A percentile compares a stretch with the other conserved stretches of the same genome.
Conservation (phyloP, 2,113 vertebrate species). For the Ptyas mucosa region DNA sequence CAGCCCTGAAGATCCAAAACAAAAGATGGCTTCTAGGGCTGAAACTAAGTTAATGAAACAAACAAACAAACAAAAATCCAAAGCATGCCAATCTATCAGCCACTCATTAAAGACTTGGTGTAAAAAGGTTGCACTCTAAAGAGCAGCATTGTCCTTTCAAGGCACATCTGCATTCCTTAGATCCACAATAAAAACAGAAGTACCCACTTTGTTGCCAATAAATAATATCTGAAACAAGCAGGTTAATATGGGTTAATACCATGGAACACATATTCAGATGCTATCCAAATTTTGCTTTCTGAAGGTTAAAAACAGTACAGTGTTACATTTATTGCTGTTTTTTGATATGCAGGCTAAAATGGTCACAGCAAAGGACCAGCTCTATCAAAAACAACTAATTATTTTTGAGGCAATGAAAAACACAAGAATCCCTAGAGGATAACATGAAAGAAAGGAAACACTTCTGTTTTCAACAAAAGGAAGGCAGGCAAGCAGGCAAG, state of each 20-base stretch:
- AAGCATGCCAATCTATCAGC: not conserved
- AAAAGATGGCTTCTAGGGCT: too few species aligned
- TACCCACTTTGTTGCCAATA: not conserved
- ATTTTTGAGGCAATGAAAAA: slow-evolving; percentile 4
- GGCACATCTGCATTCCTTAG: too few species aligned
- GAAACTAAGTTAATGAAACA: not conserved
- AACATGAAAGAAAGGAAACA: not conserved
- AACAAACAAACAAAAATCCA: not conserved
- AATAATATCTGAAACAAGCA: not conserved
- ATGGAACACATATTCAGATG: not conserved
- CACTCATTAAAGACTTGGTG: not conserved
- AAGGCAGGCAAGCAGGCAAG: not conserved
- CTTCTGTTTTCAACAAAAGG: not conserved
- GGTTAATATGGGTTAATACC: not conserved
- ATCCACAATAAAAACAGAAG: not conserved
- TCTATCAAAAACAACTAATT: not conserved
- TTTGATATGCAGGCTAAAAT: slow-evolving; percentile 5
- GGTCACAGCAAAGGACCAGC: not conserved
- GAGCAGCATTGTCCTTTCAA: not conserved
- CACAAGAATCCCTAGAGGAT: slow-evolving; percentile 20
- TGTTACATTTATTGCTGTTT: slow-evolving; percentile 6
- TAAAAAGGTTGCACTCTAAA: not conserved
- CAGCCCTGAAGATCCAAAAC: too few species aligned
- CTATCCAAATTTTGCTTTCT: not conserved
- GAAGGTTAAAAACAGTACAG: not conserved